Evolutionary conservation across 2,797 vertebrate species (phyloP).

Genomic region (Spondyliosoma cantharus): DNA sequence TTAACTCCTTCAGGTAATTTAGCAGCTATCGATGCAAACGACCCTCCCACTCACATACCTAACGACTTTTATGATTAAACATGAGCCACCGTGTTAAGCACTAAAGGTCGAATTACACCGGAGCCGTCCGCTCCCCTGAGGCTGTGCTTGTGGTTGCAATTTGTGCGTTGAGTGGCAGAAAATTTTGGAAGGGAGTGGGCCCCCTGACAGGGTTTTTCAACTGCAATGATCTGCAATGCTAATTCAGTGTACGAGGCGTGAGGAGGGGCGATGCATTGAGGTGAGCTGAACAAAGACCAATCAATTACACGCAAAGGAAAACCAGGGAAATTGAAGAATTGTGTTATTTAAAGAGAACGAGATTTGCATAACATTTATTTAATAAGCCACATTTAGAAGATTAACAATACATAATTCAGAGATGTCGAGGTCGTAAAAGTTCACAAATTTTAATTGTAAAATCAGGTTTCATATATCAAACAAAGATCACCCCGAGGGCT

Average conservation of each 20-base stretch:
- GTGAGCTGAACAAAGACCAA: slow-evolving; percentile 51
- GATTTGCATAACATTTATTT: not conserved
- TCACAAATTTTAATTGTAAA: not conserved
- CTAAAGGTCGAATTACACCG: slow-evolving; percentile 27
- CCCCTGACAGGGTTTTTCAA: slow-evolving; percentile 41
- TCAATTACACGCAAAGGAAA: slow-evolving; percentile 30
- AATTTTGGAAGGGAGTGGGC: slow-evolving; percentile 10
- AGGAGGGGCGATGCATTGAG: slow-evolving; percentile 5
- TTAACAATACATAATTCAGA: not conserved
- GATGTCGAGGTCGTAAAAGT: not conserved
- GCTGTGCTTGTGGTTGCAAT: slow-evolving; percentile 25
- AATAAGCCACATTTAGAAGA: not conserved
- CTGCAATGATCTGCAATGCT: slow-evolving; percentile 75
- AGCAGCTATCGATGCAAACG: slow-evolving; percentile 35
- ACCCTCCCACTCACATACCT: slow-evolving; percentile 17
- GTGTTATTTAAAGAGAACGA: not conserved
- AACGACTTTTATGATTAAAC: slow-evolving; percentile 63
- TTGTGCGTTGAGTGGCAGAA: slow-evolving; percentile 66
- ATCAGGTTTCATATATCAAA: not conserved
- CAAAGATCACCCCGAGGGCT: not conserved
- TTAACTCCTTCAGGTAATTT: slow-evolving; percentile 52
- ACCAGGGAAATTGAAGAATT: not conserved
- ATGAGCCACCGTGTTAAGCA: slow-evolving; percentile 42
- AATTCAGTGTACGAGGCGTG: slow-evolving; percentile 51
- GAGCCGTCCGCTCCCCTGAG: slow-evolving; percentile 39